A percentile compares a stretch with the other conserved stretches of the same genome.
Evolutionary conservation across 2,797 vertebrate species (phyloP).

Genomic region (Rachycentron canadum): DNA sequence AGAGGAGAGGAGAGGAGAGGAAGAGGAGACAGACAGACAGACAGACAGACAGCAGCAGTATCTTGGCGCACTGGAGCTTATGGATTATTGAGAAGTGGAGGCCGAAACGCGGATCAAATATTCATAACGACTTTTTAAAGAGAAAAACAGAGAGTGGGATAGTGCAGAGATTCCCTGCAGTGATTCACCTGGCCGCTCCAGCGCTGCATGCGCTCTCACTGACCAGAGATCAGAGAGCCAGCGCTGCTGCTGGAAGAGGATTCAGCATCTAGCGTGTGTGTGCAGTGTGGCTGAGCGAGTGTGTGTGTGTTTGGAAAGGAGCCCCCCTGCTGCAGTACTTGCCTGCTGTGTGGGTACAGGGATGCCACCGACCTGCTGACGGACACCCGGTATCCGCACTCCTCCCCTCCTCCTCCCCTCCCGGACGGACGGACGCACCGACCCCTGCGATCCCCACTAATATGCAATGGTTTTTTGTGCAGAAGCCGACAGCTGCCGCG

Average conservation of each 20-base stretch:
- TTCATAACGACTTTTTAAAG: conserved; percentile 71
- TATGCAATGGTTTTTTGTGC: conserved; percentile 95
- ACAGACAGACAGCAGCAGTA: conserved; percentile 44
- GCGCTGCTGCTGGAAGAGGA: conserved; percentile 24
- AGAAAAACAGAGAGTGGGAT: conserved; percentile 31
- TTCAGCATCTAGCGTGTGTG: conserved; percentile 54
- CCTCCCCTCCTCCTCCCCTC: conserved; percentile 33
- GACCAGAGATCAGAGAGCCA: conserved; percentile 27
- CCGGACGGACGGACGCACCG: conserved; percentile 70
- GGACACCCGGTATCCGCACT: conserved; percentile 65
- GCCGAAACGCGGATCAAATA: conserved; percentile 72
- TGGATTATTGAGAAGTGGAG: conserved; percentile 81
- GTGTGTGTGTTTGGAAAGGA: conserved; percentile 73
- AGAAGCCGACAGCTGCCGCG: conserved; percentile 89
- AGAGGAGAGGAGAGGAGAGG: conserved; percentile 44
- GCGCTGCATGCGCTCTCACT: conserved; percentile 42
- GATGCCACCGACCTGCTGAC: conserved; percentile 81
- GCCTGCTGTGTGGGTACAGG: conserved; percentile 58
- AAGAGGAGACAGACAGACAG: conserved; percentile 44
- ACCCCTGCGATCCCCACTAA: conserved; percentile 83
- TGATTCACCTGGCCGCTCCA: conserved; percentile 65
- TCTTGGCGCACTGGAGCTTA: conserved; percentile 77
- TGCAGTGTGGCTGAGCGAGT: conserved; percentile 25
- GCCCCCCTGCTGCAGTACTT: conserved; percentile 77
- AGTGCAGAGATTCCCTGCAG: conserved; percentile 59